Percentiles rank a stretch among this genome's conserved stretches.
These are phyloP conservation scores for Gymnogyps californianus DNA, from an alignment of 2,113 vertebrate species.

Conservation along the genomic window DNA sequence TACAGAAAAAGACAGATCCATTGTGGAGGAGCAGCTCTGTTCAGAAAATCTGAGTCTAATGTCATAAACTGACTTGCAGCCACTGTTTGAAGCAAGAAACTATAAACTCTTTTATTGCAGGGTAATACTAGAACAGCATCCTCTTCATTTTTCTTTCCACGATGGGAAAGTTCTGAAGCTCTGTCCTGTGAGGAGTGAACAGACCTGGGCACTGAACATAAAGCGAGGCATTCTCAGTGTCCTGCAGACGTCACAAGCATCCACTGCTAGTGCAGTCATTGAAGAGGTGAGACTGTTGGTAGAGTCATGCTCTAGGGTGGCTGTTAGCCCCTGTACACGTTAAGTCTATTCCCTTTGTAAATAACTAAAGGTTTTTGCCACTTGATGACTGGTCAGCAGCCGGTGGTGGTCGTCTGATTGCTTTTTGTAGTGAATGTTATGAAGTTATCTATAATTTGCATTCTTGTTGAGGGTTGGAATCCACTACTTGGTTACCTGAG, in stretches of 20 bases:
- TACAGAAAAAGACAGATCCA: not conserved
- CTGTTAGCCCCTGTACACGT: not conserved
- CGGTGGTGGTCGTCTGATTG: not conserved
- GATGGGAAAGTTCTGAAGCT: slow-evolving; percentile 80
- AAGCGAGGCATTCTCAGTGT: slow-evolving; percentile 86
- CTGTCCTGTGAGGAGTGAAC: slow-evolving; percentile 78
- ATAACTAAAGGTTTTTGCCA: not conserved
- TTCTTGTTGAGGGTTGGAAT: not conserved
- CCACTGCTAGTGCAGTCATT: slow-evolving; percentile 24
- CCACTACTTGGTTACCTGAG: not conserved
- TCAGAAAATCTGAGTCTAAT: not conserved
- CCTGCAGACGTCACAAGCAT: slow-evolving; percentile 73
- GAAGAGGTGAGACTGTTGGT: slow-evolving; percentile 74
- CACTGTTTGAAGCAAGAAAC: slow-evolving; percentile 66
- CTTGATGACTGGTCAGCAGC: not conserved
- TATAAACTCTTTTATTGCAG: slow-evolving; percentile 72
- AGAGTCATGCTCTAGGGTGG: not conserved
- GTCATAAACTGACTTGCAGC: not conserved
- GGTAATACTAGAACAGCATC: slow-evolving; percentile 73
- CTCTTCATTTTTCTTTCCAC: slow-evolving; percentile 80
- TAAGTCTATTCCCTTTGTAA: not conserved
- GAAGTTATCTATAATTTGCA: not conserved
- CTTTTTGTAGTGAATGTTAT: not conserved
- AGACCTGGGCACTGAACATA: slow-evolving; percentile 85
- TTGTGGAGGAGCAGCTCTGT: not conserved